These are phyloP conservation scores for Melikaiella ostensackeni DNA, from an alignment of 2,888 invertebrate species.

Conservation along the genomic window DNA sequence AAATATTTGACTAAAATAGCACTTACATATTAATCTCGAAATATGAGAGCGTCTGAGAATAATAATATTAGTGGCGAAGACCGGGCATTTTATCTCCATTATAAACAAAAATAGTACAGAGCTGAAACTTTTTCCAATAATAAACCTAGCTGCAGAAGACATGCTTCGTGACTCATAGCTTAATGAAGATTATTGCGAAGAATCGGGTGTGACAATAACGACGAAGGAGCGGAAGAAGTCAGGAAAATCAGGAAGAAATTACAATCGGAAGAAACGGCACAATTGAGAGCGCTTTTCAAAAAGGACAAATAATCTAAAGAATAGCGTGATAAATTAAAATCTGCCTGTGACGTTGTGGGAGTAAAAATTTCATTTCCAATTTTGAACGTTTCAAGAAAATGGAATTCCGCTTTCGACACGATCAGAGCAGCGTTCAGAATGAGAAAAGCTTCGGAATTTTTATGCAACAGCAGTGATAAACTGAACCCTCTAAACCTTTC, in stretches of 20 bases:
- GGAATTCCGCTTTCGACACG: slow-evolving; percentile 52
- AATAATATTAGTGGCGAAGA: no score
- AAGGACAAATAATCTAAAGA: slow-evolving; percentile 49
- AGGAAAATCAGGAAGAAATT: slow-evolving; percentile 18
- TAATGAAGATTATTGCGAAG: slow-evolving; percentile 16
- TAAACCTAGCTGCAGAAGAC: no score
- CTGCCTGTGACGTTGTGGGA: slow-evolving; percentile 45
- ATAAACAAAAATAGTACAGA: no score
- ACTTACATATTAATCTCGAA: no score
- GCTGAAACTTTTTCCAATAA: no score
- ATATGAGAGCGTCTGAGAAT: no score
- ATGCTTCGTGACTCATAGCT: background rate
- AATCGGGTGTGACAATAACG: no score
- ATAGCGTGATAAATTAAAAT: slow-evolving; percentile 46
- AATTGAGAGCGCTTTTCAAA: slow-evolving; percentile 47
- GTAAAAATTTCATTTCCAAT: slow-evolving; percentile 41
- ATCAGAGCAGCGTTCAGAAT: slow-evolving; percentile 46
- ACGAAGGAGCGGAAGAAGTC: slow-evolving; percentile 6
- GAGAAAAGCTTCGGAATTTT: slow-evolving; percentile 47
- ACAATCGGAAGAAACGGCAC: slow-evolving; percentile 40
- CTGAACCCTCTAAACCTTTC: no score
- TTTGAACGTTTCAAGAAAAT: slow-evolving; percentile 48
- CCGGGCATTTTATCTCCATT: no score
- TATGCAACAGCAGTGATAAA: slow-evolving; percentile 16
- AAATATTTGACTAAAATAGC: no score